A percentile compares a stretch with the other conserved stretches of the same genome.
Evolutionary conservation across 1,140 invertebrate genomes (phyloP).

Genomic region (Aphidius gifuensis): DNA sequence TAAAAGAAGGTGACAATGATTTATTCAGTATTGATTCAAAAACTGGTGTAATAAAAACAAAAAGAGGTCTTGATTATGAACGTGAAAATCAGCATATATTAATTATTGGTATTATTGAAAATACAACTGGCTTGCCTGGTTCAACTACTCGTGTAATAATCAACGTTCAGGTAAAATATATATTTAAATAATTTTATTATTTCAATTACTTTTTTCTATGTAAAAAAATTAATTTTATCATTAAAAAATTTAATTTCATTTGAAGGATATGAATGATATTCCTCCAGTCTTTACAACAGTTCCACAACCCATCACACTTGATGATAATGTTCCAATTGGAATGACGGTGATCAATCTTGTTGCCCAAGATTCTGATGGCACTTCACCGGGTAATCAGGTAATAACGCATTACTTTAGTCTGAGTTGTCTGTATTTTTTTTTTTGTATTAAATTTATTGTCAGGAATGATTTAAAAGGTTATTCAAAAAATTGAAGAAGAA

Average conservation of each 20-base stretch:
- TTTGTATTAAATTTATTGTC: no score
- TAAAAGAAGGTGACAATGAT: slow-evolving; percentile 76
- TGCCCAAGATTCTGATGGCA: slow-evolving; percentile 79
- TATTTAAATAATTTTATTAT: slow-evolving; percentile 10
- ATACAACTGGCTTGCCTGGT: slow-evolving; percentile 65
- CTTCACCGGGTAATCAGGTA: slow-evolving; percentile 76
- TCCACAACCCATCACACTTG: slow-evolving; percentile 75
- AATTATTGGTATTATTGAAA: slow-evolving; percentile 78
- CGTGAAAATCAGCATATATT: slow-evolving; percentile 69
- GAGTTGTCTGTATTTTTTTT: not conserved
- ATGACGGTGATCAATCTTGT: slow-evolving; percentile 73
- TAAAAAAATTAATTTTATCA: not conserved
- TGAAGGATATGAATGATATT: slow-evolving; percentile 76
- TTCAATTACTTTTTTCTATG: slow-evolving; percentile 16
- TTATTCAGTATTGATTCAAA: slow-evolving; percentile 79
- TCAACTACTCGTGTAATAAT: slow-evolving; percentile 74
- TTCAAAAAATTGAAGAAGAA: not conserved
- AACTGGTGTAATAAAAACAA: slow-evolving; percentile 73
- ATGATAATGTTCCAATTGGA: slow-evolving; percentile 79
- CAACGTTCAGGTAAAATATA: slow-evolving; percentile 67
- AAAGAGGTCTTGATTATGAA: slow-evolving; percentile 76
- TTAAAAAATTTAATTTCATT: not conserved
- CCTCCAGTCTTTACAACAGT: slow-evolving; percentile 81
- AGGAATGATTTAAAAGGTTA: no score
- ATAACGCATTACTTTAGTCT: slow-evolving; percentile 25